phyloP scores from a whole-genome alignment of 2,797 vertebrate species.

The Aulostomus chinensis region DNA sequence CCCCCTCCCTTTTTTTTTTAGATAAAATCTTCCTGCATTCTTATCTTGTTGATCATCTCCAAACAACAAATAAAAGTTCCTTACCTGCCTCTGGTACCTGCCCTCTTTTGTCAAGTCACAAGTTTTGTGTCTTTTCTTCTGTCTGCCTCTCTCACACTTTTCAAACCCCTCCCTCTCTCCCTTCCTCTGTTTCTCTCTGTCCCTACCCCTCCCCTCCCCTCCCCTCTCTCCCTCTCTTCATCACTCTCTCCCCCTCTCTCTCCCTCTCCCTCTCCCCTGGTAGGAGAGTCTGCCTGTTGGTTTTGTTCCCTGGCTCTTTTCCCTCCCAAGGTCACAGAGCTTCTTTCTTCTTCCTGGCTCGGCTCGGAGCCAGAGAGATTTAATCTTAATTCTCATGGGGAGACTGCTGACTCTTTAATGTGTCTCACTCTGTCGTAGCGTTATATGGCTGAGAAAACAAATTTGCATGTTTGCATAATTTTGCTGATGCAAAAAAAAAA shows the following conservation, averaged over 20 bases:
- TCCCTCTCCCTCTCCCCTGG: slow-evolving; percentile 28
- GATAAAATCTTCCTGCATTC: background rate
- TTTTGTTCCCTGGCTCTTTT: slow-evolving; percentile 57
- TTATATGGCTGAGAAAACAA: too few species aligned
- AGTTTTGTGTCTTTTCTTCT: slow-evolving; percentile 67
- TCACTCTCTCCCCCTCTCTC: too few species aligned
- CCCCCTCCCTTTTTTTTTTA: too few species aligned
- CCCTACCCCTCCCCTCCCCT: slow-evolving; percentile 28
- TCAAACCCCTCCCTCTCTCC: slow-evolving; percentile 40
- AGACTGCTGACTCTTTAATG: slow-evolving; percentile 39
- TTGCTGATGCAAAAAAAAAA: background rate
- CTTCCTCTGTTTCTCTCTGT: slow-evolving; percentile 24
- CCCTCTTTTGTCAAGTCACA: slow-evolving; percentile 74
- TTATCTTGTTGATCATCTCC: slow-evolving; percentile 15
- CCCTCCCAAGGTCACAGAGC: slow-evolving; percentile 61
- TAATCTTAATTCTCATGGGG: slow-evolving; percentile 48
- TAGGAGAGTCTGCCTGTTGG: slow-evolving; percentile 50
- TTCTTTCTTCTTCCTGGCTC: slow-evolving; percentile 40
- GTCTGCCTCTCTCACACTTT: slow-evolving; percentile 53
- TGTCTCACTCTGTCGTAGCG: slow-evolving; percentile 26
- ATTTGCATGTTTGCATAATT: background rate
- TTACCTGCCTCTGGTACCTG: slow-evolving; percentile 83
- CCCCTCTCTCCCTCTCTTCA: slow-evolving; percentile 8
- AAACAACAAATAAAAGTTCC: slow-evolving; percentile 49
- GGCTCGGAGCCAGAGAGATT: slow-evolving; percentile 38